Percentiles rank a stretch among this genome's conserved stretches.
Evolutionary conservation across 2,113 vertebrate species (phyloP).

Genomic region (Etheostoma cragini): DNA sequence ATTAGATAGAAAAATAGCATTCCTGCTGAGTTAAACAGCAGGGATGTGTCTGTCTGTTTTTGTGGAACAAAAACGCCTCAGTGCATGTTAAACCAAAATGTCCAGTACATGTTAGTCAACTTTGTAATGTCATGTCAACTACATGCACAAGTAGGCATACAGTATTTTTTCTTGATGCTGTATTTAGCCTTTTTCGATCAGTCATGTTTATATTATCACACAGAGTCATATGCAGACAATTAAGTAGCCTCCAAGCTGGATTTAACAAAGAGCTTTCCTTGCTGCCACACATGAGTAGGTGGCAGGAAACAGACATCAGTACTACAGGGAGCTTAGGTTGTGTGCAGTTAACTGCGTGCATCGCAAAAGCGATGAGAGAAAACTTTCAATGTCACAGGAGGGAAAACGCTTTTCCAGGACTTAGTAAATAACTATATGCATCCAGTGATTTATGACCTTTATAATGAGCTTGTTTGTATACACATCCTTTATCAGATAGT

Average conservation of each 20-base stretch:
- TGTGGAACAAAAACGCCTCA: neutral
- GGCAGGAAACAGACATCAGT: neutral
- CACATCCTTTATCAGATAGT: neutral
- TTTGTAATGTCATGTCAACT: neutral
- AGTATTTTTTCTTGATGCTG: neutral
- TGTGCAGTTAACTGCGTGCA: neutral
- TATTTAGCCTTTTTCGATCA: neutral
- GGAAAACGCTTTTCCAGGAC: neutral
- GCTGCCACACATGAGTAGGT: neutral
- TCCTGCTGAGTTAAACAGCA: neutral
- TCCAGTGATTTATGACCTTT: neutral
- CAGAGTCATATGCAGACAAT: neutral
- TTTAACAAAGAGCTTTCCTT: neutral
- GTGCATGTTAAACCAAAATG: slow-evolving; percentile 1
- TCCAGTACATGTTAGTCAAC: neutral
- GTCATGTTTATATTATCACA: neutral
- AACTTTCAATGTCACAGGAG: neutral
- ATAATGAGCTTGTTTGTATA: neutral
- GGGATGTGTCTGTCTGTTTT: slow-evolving; percentile 15
- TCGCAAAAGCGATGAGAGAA: neutral
- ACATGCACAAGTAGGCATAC: neutral
- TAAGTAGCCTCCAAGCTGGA: slow-evolving; percentile 3
- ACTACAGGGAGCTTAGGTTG: neutral
- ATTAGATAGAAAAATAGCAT: slow-evolving; percentile 76
- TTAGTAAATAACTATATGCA: neutral